A percentile compares a stretch with the other conserved stretches of the same genome.
phyloP scores from a whole-genome alignment of 2,797 vertebrate genomes.

The Nothura maculosa region DNA sequence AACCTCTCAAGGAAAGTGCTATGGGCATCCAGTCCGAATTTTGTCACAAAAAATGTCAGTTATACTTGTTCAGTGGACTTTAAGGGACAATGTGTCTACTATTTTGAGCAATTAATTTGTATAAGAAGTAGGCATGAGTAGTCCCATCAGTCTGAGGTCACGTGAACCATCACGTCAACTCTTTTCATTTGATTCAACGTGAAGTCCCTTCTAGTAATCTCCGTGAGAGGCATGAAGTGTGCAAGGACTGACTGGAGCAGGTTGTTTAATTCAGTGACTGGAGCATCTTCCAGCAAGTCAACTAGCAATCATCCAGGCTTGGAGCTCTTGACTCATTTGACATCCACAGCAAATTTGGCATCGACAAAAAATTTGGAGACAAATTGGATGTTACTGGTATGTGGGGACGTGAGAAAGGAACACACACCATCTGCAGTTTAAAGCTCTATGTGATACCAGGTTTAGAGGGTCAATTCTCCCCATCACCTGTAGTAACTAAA shows the following conservation, averaged over 20 bases:
- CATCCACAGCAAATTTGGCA: neutral
- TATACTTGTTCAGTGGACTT: neutral
- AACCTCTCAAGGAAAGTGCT: neutral
- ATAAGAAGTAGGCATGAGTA: neutral
- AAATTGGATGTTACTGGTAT: neutral
- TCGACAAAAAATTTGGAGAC: neutral
- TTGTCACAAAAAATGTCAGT: neutral
- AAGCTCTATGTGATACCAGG: neutral
- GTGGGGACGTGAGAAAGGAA: neutral
- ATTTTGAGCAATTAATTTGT: neutral
- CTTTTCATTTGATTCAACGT: neutral
- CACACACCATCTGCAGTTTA: neutral
- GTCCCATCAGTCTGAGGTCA: neutral
- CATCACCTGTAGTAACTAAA: neutral
- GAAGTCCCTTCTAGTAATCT: neutral
- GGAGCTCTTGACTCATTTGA: neutral
- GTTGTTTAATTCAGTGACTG: fast-evolving
- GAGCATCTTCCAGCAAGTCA: neutral
- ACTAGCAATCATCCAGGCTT: neutral
- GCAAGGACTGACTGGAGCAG: neutral
- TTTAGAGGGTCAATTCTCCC: neutral
- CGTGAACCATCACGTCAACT: neutral
- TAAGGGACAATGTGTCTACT: neutral
- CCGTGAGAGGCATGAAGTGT: neutral
- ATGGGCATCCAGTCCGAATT: neutral